Evolutionary conservation across 1,140 invertebrate species (phyloP).

Genomic region (Mactra quadrangularis): DNA sequence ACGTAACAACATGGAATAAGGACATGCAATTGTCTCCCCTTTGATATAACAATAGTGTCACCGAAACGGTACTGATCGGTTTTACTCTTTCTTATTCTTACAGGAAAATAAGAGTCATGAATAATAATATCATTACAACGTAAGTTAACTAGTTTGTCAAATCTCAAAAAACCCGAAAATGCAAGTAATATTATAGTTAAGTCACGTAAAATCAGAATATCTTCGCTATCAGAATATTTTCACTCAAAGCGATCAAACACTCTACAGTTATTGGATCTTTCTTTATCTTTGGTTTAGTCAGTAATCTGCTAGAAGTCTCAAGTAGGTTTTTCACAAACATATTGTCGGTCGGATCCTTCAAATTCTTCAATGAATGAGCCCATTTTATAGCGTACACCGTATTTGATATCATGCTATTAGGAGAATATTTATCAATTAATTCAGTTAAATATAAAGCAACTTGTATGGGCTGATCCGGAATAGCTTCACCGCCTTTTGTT

Average conservation of each 20-base stretch:
- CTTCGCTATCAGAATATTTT: conserved; percentile 2
- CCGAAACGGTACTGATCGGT: conserved; percentile 49
- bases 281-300: conserved; percentile 17
- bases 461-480: conserved; percentile 20
- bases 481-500: neutral
- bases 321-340: conserved; percentile 23
- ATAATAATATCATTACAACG: conserved; percentile 22
- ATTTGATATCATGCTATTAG: conserved; percentile 13
- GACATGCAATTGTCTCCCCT: conserved; percentile 44
- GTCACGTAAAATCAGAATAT: conserved; percentile 38
- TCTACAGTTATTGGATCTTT: conserved; percentile 5
- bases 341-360: conserved; percentile 24
- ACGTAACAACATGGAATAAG: conserved; percentile 19
- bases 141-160: conserved; percentile 14
- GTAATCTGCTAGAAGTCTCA: conserved; percentile 9
- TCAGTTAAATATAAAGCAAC: conserved; percentile 37
- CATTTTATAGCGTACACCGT: conserved; percentile 35
- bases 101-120: conserved; percentile 8
- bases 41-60: conserved; percentile 44
- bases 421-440: conserved; percentile 38
- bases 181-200: conserved; percentile 13
- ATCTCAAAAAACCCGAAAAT: conserved; percentile 14
- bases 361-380: conserved; percentile 4
- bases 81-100: conserved; percentile 6
- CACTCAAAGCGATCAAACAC: conserved; percentile 12